These are phyloP conservation scores for Gymnopithys bicolor DNA, from an alignment of 2,797 vertebrate genomes.

Conservation along the genomic window DNA sequence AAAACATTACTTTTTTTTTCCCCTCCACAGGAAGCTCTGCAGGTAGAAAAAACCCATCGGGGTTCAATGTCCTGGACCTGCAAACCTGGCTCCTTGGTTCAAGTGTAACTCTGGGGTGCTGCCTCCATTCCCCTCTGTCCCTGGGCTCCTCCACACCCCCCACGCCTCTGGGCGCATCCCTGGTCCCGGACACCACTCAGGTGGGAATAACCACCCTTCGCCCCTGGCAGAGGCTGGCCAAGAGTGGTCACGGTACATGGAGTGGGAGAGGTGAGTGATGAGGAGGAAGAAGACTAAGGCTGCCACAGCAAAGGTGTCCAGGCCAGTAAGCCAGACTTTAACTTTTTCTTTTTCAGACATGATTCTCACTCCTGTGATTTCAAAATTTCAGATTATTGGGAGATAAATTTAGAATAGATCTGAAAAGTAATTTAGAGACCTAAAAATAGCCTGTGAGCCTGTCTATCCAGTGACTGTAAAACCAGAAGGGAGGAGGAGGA, in stretches of 20 bases:
- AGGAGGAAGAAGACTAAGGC: neutral
- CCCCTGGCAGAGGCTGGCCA: neutral
- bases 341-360: neutral
- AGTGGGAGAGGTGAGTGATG: neutral
- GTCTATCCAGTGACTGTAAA: neutral
- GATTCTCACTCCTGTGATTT: neutral
- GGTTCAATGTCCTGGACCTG: neutral
- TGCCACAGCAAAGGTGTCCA: neutral
- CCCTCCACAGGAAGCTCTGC: neutral
- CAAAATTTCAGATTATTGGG: slow-evolving; percentile 25
- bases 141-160: neutral
- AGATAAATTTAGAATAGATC: slow-evolving; percentile 36
- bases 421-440: slow-evolving; percentile 37
- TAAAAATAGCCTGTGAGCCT: slow-evolving; percentile 27
- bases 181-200: rapidly evolving
- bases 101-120: neutral
- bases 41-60: neutral
- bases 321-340: neutral
- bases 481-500: neutral
- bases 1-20: neutral
- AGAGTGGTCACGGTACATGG: rapidly evolving
- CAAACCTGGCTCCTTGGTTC: neutral
- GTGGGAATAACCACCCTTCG: neutral
- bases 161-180: rapidly evolving
- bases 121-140: neutral